A percentile compares a stretch with the other conserved stretches of the same genome.
phyloP scores from a whole-genome alignment of 2,888 invertebrate genomes.

The Amblyteles armatorius region DNA sequence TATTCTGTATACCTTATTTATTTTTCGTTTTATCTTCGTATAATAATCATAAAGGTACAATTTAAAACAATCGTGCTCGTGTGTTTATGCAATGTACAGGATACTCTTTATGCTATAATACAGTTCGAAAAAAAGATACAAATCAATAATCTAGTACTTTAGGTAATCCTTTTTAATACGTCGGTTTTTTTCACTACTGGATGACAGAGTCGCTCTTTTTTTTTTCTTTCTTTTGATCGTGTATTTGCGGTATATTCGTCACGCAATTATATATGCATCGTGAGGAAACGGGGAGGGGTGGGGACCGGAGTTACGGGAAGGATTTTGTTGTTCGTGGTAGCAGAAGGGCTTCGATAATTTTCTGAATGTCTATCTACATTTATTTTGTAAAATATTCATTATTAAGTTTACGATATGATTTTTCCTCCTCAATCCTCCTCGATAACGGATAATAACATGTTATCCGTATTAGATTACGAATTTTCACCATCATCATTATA shows the following conservation, averaged over 20 bases:
- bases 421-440: conserved; percentile 75
- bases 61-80: conserved; percentile 84
- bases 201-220: conserved; percentile 72
- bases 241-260: conserved; percentile 68
- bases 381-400: conserved; percentile 84
- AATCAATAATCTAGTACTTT: conserved; percentile 83
- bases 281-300: conserved; percentile 50
- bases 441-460: conserved; percentile 70
- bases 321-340: conserved; percentile 50
- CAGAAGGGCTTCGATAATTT: conserved; percentile 73
- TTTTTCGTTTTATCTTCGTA: conserved; percentile 83
- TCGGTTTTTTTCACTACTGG: conserved; percentile 81
- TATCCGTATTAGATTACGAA: conserved; percentile 64
- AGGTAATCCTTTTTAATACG: conserved; percentile 80
- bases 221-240: conserved; percentile 71
- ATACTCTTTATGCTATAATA: conserved; percentile 84
- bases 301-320: conserved; percentile 56
- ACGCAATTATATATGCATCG: conserved; percentile 62
- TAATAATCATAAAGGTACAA: conserved; percentile 84
- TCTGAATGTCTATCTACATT: conserved; percentile 83
- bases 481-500: conserved; percentile 60
- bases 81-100: conserved; percentile 84
- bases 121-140: conserved; percentile 83
- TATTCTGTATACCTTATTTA: conserved; percentile 84
- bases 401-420: conserved; percentile 84